phyloP scores from a whole-genome alignment of 2,888 invertebrate genomes.

The Phania funesta region DNA sequence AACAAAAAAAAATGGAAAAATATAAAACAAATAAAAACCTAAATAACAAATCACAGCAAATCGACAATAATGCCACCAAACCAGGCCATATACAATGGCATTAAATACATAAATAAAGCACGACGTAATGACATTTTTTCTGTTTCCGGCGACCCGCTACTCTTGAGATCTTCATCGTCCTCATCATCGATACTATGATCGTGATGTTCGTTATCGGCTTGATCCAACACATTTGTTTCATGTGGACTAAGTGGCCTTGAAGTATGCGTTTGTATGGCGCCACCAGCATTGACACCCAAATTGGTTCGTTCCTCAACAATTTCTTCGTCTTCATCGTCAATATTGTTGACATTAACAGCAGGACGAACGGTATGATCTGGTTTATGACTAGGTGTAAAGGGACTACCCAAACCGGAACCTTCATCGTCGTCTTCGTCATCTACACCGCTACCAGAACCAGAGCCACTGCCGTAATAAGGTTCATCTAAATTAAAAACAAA shows the following conservation, averaged over 20 bases:
- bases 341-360: constrained; percentile 72
- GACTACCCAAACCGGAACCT: constrained; percentile 76
- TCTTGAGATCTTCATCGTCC: constrained; percentile 68
- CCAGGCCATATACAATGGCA: constrained; percentile 92
- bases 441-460: constrained; percentile 85
- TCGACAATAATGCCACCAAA: constrained; percentile 91
- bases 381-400: constrained; percentile 76
- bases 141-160: constrained; percentile 68
- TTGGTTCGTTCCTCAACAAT: constrained; percentile 65
- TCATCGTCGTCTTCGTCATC: constrained; percentile 81
- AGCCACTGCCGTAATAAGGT: constrained; percentile 84
- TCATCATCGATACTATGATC: constrained; percentile 59
- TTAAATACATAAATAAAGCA: constrained; percentile 85
- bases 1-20: constrained; percentile 21
- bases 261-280: constrained; percentile 72
- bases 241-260: constrained; percentile 72
- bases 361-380: constrained; percentile 76
- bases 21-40: constrained; percentile 65
- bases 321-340: constrained; percentile 75
- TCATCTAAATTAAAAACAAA: constrained; percentile 81
- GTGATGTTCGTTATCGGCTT: constrained; percentile 71
- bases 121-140: constrained; percentile 74
- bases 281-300: constrained; percentile 46
- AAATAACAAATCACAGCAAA: constrained; percentile 86
- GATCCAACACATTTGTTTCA: constrained; percentile 59